Conservation (phyloP, 2,888 invertebrate species). For the Caenorhabditis becei region DNA sequence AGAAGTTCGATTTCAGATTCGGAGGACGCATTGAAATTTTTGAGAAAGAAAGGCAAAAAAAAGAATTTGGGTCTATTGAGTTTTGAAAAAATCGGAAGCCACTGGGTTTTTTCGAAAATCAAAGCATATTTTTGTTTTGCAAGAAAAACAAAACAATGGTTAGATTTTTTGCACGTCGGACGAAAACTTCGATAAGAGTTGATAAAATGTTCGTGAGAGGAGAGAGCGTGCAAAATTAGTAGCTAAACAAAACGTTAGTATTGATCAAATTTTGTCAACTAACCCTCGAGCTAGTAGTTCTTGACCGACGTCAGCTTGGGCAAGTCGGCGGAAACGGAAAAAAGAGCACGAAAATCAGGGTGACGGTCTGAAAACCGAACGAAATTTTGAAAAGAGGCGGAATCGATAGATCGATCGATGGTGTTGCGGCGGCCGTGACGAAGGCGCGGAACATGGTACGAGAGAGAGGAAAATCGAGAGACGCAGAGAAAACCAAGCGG, state of each 20-base stretch:
- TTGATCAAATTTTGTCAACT: not conserved
- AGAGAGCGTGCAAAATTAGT: too few species aligned
- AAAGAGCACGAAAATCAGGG: slow-evolving; percentile 33
- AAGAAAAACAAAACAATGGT: too few species aligned
- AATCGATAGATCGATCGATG: slow-evolving; percentile 23
- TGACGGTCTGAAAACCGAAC: slow-evolving; percentile 37
- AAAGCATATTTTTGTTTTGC: too few species aligned
- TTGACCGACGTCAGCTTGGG: slow-evolving; percentile 43
- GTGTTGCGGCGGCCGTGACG: slow-evolving; percentile 21
- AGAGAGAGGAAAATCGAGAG: slow-evolving; percentile 31
- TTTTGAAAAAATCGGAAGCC: too few species aligned
- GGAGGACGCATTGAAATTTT: too few species aligned
- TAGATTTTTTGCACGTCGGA: too few species aligned
- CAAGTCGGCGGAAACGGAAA: slow-evolving; percentile 26
- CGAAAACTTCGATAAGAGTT: too few species aligned
- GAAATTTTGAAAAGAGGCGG: not conserved
- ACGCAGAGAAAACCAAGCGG: slow-evolving; percentile 48
- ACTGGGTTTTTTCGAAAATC: too few species aligned
- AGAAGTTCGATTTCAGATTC: too few species aligned
- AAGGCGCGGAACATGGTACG: slow-evolving; percentile 45
- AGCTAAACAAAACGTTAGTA: not conserved
- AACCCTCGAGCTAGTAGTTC: slow-evolving; percentile 23
- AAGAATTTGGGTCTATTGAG: too few species aligned
- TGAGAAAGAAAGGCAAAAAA: too few species aligned
- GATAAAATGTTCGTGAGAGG: too few species aligned